Evolutionary conservation across 1,140 invertebrate species (phyloP).

Genomic region (Bombus sylvicola): DNA sequence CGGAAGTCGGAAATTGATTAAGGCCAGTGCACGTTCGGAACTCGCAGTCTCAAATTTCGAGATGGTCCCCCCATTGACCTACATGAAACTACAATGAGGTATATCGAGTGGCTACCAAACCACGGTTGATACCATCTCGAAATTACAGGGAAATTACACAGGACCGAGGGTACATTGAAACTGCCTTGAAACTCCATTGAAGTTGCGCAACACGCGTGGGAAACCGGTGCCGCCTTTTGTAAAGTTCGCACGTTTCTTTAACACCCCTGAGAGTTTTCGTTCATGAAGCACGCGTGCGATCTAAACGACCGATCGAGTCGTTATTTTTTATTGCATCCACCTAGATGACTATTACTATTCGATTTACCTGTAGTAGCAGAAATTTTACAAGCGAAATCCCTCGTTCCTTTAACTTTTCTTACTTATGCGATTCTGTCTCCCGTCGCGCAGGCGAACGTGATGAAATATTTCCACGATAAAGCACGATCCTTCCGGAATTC

Average conservation of each 20-base stretch:
- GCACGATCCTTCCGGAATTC: neutral
- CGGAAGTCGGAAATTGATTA: slow-evolving; percentile 35
- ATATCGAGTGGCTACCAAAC: neutral
- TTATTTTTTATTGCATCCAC: neutral
- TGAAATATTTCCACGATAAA: neutral
- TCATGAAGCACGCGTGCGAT: neutral
- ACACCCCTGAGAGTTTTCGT: neutral
- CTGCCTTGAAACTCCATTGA: slow-evolving; percentile 27
- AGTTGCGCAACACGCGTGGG: slow-evolving; percentile 1
- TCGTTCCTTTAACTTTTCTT: neutral
- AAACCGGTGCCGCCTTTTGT: neutral
- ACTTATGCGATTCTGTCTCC: too few species aligned
- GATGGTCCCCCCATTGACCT: slow-evolving; percentile 20
- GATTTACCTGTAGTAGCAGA: neutral
- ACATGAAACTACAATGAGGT: slow-evolving; percentile 35
- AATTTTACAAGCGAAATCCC: neutral
- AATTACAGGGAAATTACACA: slow-evolving; percentile 43
- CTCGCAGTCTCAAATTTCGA: slow-evolving; percentile 34
- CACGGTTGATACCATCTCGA: slow-evolving; percentile 25
- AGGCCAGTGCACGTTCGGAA: neutral
- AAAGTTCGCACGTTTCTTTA: slow-evolving; percentile 25
- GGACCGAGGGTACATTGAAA: neutral
- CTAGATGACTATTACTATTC: neutral
- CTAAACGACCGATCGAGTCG: neutral
- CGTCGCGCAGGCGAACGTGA: neutral